A percentile compares a stretch with the other conserved stretches of the same genome.
Evolutionary conservation across 2,113 vertebrate genomes (phyloP).

Genomic region (Nanorana parkeri): DNA sequence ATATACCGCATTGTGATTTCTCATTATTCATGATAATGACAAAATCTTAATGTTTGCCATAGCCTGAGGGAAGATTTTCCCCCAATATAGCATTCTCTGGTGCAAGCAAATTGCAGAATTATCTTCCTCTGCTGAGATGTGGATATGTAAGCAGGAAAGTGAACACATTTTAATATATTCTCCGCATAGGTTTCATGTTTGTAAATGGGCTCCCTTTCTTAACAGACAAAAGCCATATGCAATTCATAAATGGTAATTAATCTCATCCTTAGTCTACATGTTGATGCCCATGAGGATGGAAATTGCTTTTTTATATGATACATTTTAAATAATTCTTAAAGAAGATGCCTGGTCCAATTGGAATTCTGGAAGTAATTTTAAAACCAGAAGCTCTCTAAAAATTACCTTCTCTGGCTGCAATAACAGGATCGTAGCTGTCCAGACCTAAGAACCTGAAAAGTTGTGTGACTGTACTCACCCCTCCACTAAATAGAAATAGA

Average conservation of each 20-base stretch:
- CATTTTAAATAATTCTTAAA: neutral
- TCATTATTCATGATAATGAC: conserved; percentile 48
- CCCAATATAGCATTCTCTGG: conserved; percentile 17
- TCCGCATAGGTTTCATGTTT: conserved; percentile 3
- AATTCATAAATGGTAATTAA: conserved; percentile 26
- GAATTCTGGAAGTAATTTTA: too few relatives aligned
- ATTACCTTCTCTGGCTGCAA: too few relatives aligned
- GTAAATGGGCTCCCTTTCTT: conserved; percentile 5
- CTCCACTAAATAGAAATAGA: too few relatives aligned
- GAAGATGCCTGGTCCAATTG: too few relatives aligned
- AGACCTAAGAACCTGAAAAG: too few relatives aligned
- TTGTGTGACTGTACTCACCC: too few relatives aligned
- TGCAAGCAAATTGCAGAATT: conserved; percentile 27
- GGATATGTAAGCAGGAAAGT: conserved; percentile 17
- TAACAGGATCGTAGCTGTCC: too few relatives aligned
- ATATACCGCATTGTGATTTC: conserved; percentile 21
- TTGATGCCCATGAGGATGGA: neutral
- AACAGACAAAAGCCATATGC: conserved; percentile 12
- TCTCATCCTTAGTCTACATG: conserved; percentile 4
- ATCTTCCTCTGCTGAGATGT: conserved; percentile 13
- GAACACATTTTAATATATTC: conserved; percentile 11
- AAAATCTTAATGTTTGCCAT: conserved; percentile 30
- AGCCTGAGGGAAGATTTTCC: conserved; percentile 7
- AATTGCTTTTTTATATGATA: neutral
- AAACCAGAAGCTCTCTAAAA: too few relatives aligned